Conservation (phyloP, 1,140 invertebrate species). For the Macrosteles quadrilineatus region DNA sequence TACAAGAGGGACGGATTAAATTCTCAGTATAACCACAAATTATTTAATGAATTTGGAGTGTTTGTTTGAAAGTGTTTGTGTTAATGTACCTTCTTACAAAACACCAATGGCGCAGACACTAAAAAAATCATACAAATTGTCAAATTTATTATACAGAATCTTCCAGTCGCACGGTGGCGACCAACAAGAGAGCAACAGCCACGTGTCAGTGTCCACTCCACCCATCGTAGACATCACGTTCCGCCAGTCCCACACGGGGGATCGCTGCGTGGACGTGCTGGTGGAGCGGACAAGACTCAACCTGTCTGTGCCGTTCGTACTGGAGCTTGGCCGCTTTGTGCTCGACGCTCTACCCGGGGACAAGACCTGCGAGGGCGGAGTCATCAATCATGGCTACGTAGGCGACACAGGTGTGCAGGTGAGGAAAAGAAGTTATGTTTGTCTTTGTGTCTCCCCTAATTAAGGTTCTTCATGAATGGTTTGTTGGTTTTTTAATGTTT, state of each 20-base stretch:
- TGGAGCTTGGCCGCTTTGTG: conserved; percentile 66
- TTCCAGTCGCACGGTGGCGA: conserved; percentile 66
- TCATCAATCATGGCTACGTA: conserved; percentile 69
- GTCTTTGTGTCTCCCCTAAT: not conserved
- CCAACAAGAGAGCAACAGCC: conserved; percentile 53
- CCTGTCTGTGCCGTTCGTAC: conserved; percentile 69
- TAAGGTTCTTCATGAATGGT: no score
- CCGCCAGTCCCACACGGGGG: conserved; percentile 62
- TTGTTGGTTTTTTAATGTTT: no score
- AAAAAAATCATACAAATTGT: no score
- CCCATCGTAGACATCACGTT: conserved; percentile 68
- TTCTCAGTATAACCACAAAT: no score
- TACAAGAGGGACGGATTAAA: no score
- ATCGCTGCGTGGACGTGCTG: conserved; percentile 64
- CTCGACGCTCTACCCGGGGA: conserved; percentile 65
- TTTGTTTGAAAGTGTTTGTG: no score
- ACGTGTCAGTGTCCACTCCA: conserved; percentile 64
- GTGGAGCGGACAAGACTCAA: conserved; percentile 73
- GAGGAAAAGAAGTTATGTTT: not conserved
- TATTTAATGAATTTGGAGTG: no score
- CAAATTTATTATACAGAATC: no score
- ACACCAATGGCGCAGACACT: no score
- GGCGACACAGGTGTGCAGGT: conserved; percentile 52
- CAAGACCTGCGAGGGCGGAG: conserved; percentile 58
- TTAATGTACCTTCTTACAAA: no score